Evolutionary conservation across 2,113 vertebrate genomes (phyloP).

Genomic region (Pogonocichla stellata): DNA sequence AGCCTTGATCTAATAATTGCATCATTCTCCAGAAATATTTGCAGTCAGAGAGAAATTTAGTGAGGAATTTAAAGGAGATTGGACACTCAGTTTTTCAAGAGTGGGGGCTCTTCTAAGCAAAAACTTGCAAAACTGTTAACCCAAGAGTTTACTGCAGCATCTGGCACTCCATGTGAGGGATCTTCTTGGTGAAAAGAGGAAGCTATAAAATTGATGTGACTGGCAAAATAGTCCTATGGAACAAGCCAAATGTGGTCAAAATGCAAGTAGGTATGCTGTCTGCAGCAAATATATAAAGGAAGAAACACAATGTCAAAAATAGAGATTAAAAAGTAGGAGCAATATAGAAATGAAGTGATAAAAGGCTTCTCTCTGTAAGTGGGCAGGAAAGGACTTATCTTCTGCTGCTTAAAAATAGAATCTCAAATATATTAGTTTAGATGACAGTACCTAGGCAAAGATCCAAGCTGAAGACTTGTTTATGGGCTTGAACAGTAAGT

Average conservation of each 20-base stretch:
- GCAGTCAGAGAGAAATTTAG: not conserved
- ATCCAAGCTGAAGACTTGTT: conserved; percentile 40
- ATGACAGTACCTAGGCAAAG: conserved; percentile 40
- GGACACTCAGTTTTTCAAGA: not conserved
- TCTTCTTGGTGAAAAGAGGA: not conserved
- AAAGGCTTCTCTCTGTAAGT: not conserved
- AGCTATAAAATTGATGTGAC: not conserved
- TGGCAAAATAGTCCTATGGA: not conserved
- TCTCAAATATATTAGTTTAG: conserved; percentile 5
- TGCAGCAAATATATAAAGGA: not conserved
- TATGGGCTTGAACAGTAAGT: conserved; percentile 49
- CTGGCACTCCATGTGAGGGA: not conserved
- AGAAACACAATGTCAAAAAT: not conserved
- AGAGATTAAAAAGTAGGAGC: not conserved
- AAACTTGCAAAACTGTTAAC: not conserved
- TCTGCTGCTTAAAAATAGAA: conserved; percentile 48
- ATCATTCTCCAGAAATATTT: not conserved
- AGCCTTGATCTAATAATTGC: not conserved
- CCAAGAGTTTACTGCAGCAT: not conserved
- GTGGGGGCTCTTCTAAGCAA: not conserved
- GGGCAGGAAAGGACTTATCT: not conserved
- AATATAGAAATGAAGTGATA: not conserved
- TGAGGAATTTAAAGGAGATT: not conserved
- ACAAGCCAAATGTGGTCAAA: not conserved
- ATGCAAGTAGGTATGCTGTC: not conserved